Evolutionary conservation across 2,888 invertebrate genomes (phyloP).

Genomic region (Mesorhabditis belari): DNA sequence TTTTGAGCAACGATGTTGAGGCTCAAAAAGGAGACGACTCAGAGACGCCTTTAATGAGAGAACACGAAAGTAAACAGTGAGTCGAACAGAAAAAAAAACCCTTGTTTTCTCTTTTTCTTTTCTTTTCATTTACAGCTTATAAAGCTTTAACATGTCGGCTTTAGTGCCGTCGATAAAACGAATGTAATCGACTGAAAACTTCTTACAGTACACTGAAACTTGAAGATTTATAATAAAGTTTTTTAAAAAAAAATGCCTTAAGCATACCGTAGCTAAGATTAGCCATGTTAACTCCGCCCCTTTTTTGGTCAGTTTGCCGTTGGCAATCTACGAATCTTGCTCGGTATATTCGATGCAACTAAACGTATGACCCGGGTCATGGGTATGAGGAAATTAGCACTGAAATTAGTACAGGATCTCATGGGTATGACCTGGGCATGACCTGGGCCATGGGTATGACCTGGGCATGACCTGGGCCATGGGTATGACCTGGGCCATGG

Average conservation of each 20-base stretch:
- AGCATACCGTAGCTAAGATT: not conserved
- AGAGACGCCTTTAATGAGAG: constrained; percentile 41
- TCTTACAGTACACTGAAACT: not conserved
- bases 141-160: not conserved
- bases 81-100: no score
- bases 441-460: no score
- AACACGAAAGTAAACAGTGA: constrained; percentile 37
- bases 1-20: constrained; percentile 42
- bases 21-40: constrained; percentile 27
- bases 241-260: not conserved
- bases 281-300: no score
- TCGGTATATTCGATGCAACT: not conserved
- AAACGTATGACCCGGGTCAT: not conserved
- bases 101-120: not conserved
- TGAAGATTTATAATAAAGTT: not conserved
- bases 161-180: no score
- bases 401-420: no score
- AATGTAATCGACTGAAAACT: no score
- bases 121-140: not conserved
- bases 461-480: no score
- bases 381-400: no score
- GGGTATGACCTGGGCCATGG: no score
- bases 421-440: no score
- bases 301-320: no score
- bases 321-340: no score